Base-by-base conservation (phyloP, 2,888 invertebrate genomes). In the Entomobrya multifasciata region DNA sequence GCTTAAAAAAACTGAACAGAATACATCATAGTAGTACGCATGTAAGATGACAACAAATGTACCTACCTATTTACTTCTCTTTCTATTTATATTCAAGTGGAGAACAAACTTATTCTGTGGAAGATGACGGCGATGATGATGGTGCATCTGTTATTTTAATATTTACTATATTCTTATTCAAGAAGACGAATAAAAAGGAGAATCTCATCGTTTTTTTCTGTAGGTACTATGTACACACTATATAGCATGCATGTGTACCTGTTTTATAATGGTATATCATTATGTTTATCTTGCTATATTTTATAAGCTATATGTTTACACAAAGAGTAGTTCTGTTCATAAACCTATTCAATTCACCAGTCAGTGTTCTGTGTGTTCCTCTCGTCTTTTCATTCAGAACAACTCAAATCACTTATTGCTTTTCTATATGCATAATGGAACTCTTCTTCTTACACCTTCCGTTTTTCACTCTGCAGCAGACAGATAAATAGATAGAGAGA, bases 371-470 rank as follows among this genome's bases (percentile, higher is more conserved):
- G 36, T 36, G n/a, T n/a, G n/a, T n/a, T n/a, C n/a, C n/a, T 36
- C 36, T 36, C 36, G 4, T 36, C 36, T 76, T 84, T 55, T 30
- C 83, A 83, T 83, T 84, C 84, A 76, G 67, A 72, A 72, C 49
- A 49, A 13, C 17, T 20, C 47, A 70, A 25, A 84, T 84, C 84
- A 84, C 84, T 84, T 84, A 83, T 77, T 84, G 77, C 67, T 65
- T 57, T 55, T 84, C 65, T 67, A 77, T 77, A 70, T 83, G 76
- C 84, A 84, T 84, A 84, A 83, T 67, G 55, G 77, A 77, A 76
- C 74, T 60, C 82, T 60, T 47, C 83, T 84, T 77, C 84, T 77
- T 84, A 77, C 84, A 84, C 84, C 84, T 84, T 84, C 52, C 83
- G 36, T 83, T 60, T 81, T 60, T 81, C 20, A 1, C 27, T 65